These are phyloP conservation scores for Tapirus indicus DNA, from an alignment of 2,797 vertebrate genomes.

Conservation along the genomic window DNA sequence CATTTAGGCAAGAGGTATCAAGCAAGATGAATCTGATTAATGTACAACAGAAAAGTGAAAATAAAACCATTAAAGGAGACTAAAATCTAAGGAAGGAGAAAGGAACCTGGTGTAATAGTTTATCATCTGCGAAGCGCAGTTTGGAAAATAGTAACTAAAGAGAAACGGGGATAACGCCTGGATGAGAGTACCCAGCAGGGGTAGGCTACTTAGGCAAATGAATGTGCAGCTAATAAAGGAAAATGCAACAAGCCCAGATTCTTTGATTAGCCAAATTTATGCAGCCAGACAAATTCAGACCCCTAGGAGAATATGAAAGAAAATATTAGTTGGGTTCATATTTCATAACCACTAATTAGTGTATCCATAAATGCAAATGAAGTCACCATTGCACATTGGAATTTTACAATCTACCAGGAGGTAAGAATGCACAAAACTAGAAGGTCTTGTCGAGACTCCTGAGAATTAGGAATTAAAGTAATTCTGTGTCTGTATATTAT, in stretches of 20 bases:
- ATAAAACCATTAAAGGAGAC: background rate
- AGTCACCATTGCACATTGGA: constrained; percentile 68
- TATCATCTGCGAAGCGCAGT: constrained; percentile 69
- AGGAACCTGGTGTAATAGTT: background rate
- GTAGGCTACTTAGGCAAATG: constrained; percentile 83
- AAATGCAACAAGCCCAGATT: constrained; percentile 75
- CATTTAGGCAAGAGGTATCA: background rate
- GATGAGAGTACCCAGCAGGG: constrained; percentile 81
- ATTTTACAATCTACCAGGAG: background rate
- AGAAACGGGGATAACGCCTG: constrained; percentile 67
- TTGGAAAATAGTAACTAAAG: constrained; percentile 36
- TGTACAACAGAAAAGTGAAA: background rate
- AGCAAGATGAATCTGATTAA: background rate
- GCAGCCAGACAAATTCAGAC: constrained; percentile 80
- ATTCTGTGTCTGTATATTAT: background rate
- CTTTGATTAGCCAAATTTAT: constrained; percentile 83
- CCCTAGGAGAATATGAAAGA: constrained; percentile 72
- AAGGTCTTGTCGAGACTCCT: background rate
- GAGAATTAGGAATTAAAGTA: background rate
- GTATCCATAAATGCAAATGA: constrained; percentile 82
- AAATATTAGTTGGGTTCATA: constrained; percentile 81
- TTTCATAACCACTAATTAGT: constrained; percentile 82
- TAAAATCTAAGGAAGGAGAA: background rate
- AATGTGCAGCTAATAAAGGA: constrained; percentile 82
- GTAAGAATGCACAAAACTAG: background rate